Evolutionary conservation across 2,888 invertebrate genomes (phyloP).

Genomic region (Troides aeacus): DNA sequence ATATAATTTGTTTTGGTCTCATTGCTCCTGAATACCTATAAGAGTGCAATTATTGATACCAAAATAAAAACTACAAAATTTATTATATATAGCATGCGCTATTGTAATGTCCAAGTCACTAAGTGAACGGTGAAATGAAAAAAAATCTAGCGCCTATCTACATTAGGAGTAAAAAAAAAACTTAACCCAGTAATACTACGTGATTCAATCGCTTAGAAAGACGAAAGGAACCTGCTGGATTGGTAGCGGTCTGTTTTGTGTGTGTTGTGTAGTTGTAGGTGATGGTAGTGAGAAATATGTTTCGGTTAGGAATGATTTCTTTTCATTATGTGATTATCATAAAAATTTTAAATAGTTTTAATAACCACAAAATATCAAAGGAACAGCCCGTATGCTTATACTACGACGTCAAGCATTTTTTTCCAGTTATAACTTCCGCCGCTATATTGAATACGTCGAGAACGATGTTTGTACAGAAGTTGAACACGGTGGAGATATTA

Average conservation of each 20-base stretch:
- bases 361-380: no score
- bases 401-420: no score
- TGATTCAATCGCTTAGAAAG: slow-evolving; percentile 53
- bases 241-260: slow-evolving; percentile 48
- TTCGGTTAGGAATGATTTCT: no score
- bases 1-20: no score
- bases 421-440: neutral
- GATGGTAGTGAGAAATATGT: no score
- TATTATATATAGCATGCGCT: slow-evolving; percentile 32
- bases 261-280: slow-evolving; percentile 19
- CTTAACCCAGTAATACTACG: slow-evolving; percentile 46
- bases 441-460: slow-evolving; percentile 4
- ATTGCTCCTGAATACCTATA: no score
- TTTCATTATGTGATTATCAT: no score
- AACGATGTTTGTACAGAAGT: slow-evolving; percentile 1
- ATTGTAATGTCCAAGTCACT: slow-evolving; percentile 49
- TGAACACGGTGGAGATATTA: slow-evolving; percentile 4
- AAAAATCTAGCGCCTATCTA: slow-evolving; percentile 43
- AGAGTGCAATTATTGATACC: no score
- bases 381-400: no score
- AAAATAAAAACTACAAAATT: slow-evolving; percentile 33
- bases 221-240: slow-evolving; percentile 48
- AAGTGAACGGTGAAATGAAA: slow-evolving; percentile 41
- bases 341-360: no score
- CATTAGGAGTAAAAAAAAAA: slow-evolving; percentile 38